phyloP scores from a whole-genome alignment of 1,140 invertebrate genomes.

The Microvelia longipes region DNA sequence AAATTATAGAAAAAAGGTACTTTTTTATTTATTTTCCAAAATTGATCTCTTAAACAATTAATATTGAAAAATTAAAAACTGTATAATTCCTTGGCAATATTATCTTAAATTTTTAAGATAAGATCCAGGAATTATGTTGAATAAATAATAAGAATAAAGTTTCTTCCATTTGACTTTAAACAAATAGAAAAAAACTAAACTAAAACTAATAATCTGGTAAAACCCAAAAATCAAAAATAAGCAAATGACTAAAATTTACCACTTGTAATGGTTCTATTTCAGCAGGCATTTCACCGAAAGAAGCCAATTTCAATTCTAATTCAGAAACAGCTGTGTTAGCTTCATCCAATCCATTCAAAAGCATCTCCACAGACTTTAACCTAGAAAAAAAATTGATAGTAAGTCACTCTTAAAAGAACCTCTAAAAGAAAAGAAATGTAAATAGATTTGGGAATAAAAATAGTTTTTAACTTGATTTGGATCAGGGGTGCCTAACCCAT shows the following conservation, averaged over 20 bases:
- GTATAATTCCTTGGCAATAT: too few species aligned
- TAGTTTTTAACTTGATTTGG: too few species aligned
- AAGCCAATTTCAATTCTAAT: conserved; percentile 76
- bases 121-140: too few species aligned
- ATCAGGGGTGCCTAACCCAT: too few species aligned
- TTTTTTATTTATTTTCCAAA: neutral
- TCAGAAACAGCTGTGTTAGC: conserved; percentile 74
- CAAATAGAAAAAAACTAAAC: too few species aligned
- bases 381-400: conserved; percentile 19
- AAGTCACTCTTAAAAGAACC: neutral
- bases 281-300: conserved; percentile 65
- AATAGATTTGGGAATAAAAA: conserved; percentile 3
- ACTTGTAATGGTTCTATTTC: conserved; percentile 58
- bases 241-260: conserved; percentile 28
- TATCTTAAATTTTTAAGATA: too few species aligned
- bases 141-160: too few species aligned
- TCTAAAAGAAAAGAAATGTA: neutral
- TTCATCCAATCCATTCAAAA: conserved; percentile 76
- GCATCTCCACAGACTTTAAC: conserved; percentile 79
- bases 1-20: neutral
- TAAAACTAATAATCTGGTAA: too few species aligned
- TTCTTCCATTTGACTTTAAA: too few species aligned
- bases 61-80: too few species aligned
- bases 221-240: neutral
- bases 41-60: too few species aligned